Conservation (phyloP, 2,113 vertebrate genomes). For the Planiliza haematocheilus region DNA sequence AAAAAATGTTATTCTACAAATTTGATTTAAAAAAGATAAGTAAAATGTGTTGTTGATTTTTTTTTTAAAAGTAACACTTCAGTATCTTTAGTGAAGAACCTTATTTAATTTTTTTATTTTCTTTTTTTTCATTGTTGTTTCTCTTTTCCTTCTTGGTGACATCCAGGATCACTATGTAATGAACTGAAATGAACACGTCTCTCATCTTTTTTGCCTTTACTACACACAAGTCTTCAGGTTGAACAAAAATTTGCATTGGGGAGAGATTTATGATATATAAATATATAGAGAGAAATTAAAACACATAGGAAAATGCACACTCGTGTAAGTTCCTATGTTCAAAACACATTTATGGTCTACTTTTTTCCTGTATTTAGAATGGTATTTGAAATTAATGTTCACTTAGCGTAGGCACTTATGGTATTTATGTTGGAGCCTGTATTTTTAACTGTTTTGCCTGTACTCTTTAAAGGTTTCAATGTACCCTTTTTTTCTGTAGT, state of each 20-base stretch:
- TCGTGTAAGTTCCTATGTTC: constrained; percentile 97
- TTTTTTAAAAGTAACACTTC: constrained; percentile 85
- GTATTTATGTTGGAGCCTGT: constrained; percentile 99
- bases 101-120: constrained; percentile 91
- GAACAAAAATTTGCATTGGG: constrained; percentile 92
- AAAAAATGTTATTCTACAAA: constrained; percentile 84
- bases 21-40: constrained; percentile 86
- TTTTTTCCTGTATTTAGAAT: constrained; percentile 99
- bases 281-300: constrained; percentile 89
- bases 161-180: constrained; percentile 88
- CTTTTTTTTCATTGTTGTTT: constrained; percentile 67
- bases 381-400: constrained; percentile 99
- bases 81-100: constrained; percentile 92
- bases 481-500: constrained; percentile 95
- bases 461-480: constrained; percentile 96
- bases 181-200: constrained; percentile 79
- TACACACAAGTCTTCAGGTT: constrained; percentile 97
- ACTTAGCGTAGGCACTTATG: constrained; percentile 99
- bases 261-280: constrained; percentile 96
- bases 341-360: constrained; percentile 95
- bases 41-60: constrained; percentile 74
- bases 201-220: constrained; percentile 91
- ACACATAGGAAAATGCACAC: constrained; percentile 98
- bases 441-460: constrained; percentile 99
- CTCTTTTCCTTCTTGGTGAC: constrained; percentile 87